A percentile compares a stretch with the other conserved stretches of the same genome.
phyloP scores from a whole-genome alignment of 2,888 invertebrate species.

The Strigamia crassipes region DNA sequence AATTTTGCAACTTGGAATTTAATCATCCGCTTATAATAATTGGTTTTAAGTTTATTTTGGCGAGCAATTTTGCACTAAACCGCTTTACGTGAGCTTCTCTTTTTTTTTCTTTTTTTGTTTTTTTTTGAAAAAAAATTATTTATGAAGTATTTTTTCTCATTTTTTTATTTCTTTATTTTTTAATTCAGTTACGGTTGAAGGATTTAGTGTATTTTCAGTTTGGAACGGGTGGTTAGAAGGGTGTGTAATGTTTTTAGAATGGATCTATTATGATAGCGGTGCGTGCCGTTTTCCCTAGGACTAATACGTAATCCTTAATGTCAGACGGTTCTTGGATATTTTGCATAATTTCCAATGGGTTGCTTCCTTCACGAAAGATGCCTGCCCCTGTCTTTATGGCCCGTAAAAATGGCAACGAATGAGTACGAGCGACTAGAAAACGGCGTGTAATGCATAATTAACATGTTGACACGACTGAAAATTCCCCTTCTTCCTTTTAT shows the following conservation, averaged over 20 bases:
- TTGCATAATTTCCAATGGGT: slow-evolving; percentile 27
- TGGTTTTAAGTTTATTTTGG: no score
- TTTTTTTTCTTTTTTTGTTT: no score
- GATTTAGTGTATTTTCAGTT: neutral
- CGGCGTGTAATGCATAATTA: slow-evolving; percentile 34
- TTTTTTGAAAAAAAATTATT: no score
- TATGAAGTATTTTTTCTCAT: no score
- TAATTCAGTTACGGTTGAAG: neutral
- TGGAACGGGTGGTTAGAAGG: slow-evolving; percentile 1
- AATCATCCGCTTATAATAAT: no score
- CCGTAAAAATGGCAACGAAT: slow-evolving; percentile 31
- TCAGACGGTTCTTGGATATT: slow-evolving; percentile 24
- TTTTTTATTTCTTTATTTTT: neutral
- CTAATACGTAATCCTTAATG: slow-evolving; percentile 33
- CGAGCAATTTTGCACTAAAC: no score
- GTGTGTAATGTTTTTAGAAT: slow-evolving; percentile 24
- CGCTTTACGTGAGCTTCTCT: no score
- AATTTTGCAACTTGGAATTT: no score
- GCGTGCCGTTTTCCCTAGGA: slow-evolving; percentile 1
- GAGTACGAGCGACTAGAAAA: slow-evolving; percentile 14
- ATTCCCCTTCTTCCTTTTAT: slow-evolving; percentile 16
- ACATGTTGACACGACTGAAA: slow-evolving; percentile 19
- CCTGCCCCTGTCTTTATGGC: slow-evolving; percentile 29
- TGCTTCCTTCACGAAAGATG: slow-evolving; percentile 5
- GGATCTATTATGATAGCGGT: slow-evolving; percentile 30